A percentile compares a stretch with the other conserved stretches of the same genome.
phyloP scores from a whole-genome alignment of 2,888 invertebrate genomes.

The Drosophila stalkeri region DNA sequence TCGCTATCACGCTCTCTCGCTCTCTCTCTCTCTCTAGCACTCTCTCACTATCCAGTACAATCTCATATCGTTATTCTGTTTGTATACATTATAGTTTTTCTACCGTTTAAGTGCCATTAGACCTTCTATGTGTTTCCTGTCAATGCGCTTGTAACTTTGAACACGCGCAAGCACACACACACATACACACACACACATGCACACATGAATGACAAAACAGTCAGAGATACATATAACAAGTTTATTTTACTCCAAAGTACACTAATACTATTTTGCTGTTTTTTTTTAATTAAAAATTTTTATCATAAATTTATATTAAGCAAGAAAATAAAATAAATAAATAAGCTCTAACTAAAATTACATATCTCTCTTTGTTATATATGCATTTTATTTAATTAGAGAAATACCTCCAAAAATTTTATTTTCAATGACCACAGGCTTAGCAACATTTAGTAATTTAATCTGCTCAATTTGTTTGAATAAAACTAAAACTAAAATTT shows the following conservation, averaged over 20 bases:
- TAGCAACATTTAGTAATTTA: neutral
- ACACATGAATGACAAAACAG: neutral
- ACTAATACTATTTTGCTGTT: neutral
- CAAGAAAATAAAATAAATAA: neutral
- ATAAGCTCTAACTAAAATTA: neutral
- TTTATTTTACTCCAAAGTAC: neutral
- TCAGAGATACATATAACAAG: neutral
- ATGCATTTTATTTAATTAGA: too few species aligned
- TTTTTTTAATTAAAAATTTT: neutral
- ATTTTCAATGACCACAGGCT: neutral
- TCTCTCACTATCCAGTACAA: neutral
- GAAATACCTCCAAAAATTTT: neutral
- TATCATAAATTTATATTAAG: neutral
- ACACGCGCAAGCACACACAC: neutral
- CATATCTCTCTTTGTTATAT: neutral
- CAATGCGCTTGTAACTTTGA: conserved; percentile 43
- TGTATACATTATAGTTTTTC: conserved; percentile 37
- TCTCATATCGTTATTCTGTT: conserved; percentile 12
- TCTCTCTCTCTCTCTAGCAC: neutral
- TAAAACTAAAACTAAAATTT: neutral
- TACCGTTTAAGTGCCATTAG: conserved; percentile 38
- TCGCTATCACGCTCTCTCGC: neutral
- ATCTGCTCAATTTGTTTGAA: neutral
- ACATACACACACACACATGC: neutral
- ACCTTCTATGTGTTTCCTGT: conserved; percentile 56